A percentile compares a stretch with the other conserved stretches of the same genome.
Conservation (phyloP, 2,113 vertebrate species). For the Athene noctua region DNA sequence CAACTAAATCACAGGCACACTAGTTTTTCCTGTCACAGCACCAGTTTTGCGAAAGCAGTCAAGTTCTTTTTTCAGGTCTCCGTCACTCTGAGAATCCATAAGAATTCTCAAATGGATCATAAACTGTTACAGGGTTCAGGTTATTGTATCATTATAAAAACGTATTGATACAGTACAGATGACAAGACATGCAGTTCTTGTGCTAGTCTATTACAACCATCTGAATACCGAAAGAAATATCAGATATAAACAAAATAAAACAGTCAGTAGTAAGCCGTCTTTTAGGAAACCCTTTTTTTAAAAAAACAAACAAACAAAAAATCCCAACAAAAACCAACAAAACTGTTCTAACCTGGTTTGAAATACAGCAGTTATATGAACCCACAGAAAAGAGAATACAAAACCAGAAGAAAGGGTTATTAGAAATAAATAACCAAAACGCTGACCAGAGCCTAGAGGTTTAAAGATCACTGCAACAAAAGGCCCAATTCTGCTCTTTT, state of each 20-base stretch:
- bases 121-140: conserved; percentile 76
- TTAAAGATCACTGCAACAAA: background rate
- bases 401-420: background rate
- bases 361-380: background rate
- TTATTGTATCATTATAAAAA: conserved; percentile 81
- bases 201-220: conserved; percentile 30
- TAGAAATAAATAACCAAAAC: background rate
- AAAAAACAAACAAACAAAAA: no score
- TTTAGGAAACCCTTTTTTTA: background rate
- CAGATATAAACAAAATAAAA: conserved; percentile 35
- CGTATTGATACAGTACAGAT: conserved; percentile 71
- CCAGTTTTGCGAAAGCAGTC: conserved; percentile 74
- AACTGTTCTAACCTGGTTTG: background rate
- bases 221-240: conserved; percentile 32
- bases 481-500: background rate
- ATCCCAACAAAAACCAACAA: no score
- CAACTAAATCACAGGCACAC: conserved; percentile 72
- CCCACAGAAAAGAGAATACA: background rate
- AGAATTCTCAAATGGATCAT: conserved; percentile 79
- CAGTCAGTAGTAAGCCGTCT: conserved; percentile 25
- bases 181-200: conserved; percentile 63
- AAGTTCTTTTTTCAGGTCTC: conserved; percentile 73
- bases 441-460: background rate
- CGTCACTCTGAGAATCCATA: conserved; percentile 75
- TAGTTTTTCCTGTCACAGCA: conserved; percentile 71